Percentiles rank a stretch among this genome's conserved stretches.
Evolutionary conservation across 2,113 vertebrate species (phyloP).

Genomic region (Tangachromis dhanisi): DNA sequence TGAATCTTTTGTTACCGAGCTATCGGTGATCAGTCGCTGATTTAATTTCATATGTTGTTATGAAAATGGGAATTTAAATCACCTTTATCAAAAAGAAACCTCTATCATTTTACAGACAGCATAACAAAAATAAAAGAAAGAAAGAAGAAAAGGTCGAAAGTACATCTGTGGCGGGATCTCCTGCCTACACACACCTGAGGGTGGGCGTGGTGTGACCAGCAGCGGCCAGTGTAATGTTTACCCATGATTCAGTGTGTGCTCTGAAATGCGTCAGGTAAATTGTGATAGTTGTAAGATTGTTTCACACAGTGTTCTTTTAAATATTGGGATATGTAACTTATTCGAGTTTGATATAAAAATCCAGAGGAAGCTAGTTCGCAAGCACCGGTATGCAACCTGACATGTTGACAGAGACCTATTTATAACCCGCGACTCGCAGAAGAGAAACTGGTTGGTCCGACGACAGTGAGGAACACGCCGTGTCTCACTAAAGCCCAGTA

Average conservation of each 20-base stretch:
- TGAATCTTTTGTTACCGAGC: not conserved
- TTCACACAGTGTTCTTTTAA: not conserved
- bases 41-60: not conserved
- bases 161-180: not conserved
- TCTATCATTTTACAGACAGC: not conserved
- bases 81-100: not conserved
- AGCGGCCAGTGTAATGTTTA: rapidly evolving
- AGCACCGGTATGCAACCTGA: not conserved
- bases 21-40: not conserved
- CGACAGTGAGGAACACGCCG: not conserved
- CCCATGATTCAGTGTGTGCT: not conserved
- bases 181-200: not conserved
- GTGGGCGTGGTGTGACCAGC: not conserved
- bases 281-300: not conserved
- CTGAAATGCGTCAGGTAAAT: not conserved
- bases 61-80: not conserved
- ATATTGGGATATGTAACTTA: not conserved
- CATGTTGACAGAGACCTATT: not conserved
- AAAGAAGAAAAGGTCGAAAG: not conserved
- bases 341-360: not conserved
- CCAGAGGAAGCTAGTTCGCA: rapidly evolving
- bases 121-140: not conserved
- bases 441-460: rapidly evolving
- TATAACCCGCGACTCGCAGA: rapidly evolving
- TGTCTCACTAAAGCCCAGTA: not conserved